Evolutionary conservation across 1,140 invertebrate species (phyloP), one percentile per base, ranked within the genome.

Genomic region (Drosophila lini): DNA sequence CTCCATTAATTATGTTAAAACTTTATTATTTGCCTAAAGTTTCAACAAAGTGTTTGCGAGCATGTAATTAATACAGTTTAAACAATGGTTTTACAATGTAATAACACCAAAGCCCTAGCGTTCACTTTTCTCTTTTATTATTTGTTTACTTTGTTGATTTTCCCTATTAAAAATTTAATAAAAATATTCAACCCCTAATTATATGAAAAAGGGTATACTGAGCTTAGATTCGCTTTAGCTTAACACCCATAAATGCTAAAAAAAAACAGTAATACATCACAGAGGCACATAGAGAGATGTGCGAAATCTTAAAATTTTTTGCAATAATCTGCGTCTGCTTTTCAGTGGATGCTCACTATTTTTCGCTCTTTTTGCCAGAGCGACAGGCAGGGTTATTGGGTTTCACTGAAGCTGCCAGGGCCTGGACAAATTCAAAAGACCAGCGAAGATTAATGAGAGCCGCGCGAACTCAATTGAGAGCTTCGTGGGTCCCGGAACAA

Each of bases 371-470:
- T 63, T 40, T 10, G 13, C 40, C 13, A 28, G 16, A 31, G 31
- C 45, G 10, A 56, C n/a, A 48, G 28, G 13, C 48, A 22, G 8
- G 36, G 41, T 7, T n/a, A 58, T 48, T 19, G 38, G 31, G 28
- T 52, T 74, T 58, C 55, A 16, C 8, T 74, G 63, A 65, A 61
- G 48, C 62, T 57, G 31, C 38, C 31, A 47, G 16, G 56, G 34
- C 15, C 52, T 16, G 11, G 15, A 22, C n/a, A 13, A 53, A 67
- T 7, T 40, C 36, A 40, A 65, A 31, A 38, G 44, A 19, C 28
- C 28, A 10, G 13, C 44, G 42, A 48, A 56, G 76, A 71, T 65
- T 77, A 71, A 76, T 69, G 77, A 59, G 44, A 36, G 36, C 8
- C 8, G 13, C 38, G 19, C 31, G 22, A 31, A 28, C 22, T 50